Evolutionary conservation across 2,797 vertebrate genomes (phyloP), one percentile per base, ranked within the genome.

Genomic region (Peromyscus eremicus): DNA sequence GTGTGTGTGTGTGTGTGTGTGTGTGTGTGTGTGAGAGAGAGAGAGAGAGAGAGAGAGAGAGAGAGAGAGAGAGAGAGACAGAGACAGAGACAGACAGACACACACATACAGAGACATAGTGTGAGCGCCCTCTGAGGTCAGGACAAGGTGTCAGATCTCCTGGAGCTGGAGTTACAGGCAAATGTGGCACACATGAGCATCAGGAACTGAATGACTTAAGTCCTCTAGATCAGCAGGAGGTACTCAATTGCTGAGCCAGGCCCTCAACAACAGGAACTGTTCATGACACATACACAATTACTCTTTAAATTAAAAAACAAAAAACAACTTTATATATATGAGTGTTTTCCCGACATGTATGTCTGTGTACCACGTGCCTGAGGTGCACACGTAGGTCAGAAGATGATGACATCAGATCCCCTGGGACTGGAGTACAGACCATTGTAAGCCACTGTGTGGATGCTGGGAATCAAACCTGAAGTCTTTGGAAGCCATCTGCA

Each of bases 221-320:
- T 40, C n/a, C 46, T n/a, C 25, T 57, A 87, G 23, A 87, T 55
- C 19, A 87, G 34, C 49, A 87, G 49, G 34, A 73, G 40, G 17
- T 13, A 49, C 23, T 40, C 14, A 57, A 87, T 7, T 57, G n/a
- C 70, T 57, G 34, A 73, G 43, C 64, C 43, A 66, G 40, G 2
- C 5, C 16, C 60, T 32, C 5, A 75, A 52, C 2, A 80, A 57
- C 0, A 76, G 19, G n/a, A 90, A 94, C 92, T 73, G 92, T 62
- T 91, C n/a, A 62, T 17, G 95, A 73, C 55, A 95, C 94, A 97
- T 62, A 95, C 94, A 97, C 71, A 76, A 76, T 75, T 43, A 43
- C 11, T 75, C 40, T 75, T 43, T 43, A 75, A 43, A 40, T 46
- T 46, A 13, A 43, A 75, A 68, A 37, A 73, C 9, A 73, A 37